A percentile compares a stretch with the other conserved stretches of the same genome.
These are phyloP conservation scores for Corythoichthys intestinalis DNA, from an alignment of 2,113 vertebrate species.

Conservation along the genomic window DNA sequence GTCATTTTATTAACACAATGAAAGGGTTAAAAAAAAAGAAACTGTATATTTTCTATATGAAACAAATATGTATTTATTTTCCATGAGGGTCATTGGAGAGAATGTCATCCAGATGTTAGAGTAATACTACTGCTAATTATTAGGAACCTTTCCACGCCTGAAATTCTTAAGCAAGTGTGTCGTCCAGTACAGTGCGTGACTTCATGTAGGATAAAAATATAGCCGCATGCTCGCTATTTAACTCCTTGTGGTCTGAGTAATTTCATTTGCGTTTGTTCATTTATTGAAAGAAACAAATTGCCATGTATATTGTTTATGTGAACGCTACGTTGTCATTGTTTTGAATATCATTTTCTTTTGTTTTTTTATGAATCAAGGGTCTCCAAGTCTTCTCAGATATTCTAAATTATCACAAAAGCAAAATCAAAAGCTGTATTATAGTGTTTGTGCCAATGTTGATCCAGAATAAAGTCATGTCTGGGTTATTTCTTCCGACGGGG, in stretches of 20 bases:
- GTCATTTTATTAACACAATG: slow-evolving; percentile 75
- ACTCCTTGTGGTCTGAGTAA: slow-evolving; percentile 51
- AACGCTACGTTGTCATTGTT: slow-evolving; percentile 42
- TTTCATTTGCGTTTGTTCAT: slow-evolving; percentile 19
- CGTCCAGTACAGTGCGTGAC: slow-evolving; percentile 73
- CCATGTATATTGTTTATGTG: slow-evolving; percentile 42
- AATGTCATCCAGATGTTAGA: slow-evolving; percentile 69
- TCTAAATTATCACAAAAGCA: neutral
- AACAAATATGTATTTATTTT: slow-evolving; percentile 76
- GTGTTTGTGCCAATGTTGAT: slow-evolving; percentile 38
- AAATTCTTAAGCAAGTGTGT: slow-evolving; percentile 73
- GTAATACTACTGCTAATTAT: slow-evolving; percentile 51
- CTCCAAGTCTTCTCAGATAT: slow-evolving; percentile 47
- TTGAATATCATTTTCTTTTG: slow-evolving; percentile 20
- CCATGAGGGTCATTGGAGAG: slow-evolving; percentile 71
- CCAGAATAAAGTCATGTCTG: slow-evolving; percentile 28
- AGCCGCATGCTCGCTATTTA: slow-evolving; percentile 76
- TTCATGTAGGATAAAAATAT: slow-evolving; percentile 74
- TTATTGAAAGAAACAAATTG: slow-evolving; percentile 18
- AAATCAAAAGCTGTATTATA: slow-evolving; percentile 34
- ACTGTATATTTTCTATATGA: slow-evolving; percentile 80
- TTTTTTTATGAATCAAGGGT: slow-evolving; percentile 21
- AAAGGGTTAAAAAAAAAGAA: slow-evolving; percentile 59
- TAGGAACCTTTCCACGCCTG: slow-evolving; percentile 70
- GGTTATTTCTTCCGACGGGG: slow-evolving; percentile 39